phyloP scores from a whole-genome alignment of 2,888 invertebrate species.

The Dysmachus trigonus region DNA sequence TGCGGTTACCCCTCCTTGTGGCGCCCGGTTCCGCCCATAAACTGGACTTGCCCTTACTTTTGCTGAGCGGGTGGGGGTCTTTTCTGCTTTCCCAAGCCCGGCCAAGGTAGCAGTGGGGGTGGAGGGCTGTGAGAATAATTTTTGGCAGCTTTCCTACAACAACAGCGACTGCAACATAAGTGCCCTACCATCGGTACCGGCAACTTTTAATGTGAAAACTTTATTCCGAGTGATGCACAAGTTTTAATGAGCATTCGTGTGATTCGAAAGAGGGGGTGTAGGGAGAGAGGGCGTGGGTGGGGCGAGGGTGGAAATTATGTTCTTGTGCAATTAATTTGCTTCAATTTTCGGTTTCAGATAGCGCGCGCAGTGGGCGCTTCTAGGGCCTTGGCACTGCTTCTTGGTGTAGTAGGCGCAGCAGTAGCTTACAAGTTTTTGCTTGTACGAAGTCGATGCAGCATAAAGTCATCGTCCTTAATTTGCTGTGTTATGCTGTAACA shows the following conservation, averaged over 20 bases:
- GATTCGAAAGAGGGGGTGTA: neutral
- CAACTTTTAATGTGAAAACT: slow-evolving; percentile 41
- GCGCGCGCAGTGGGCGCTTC: neutral
- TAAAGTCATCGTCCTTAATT: neutral
- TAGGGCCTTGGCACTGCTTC: neutral
- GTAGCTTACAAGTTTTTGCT: neutral
- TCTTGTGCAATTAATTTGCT: slow-evolving; percentile 38
- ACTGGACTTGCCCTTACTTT: neutral
- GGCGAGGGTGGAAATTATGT: slow-evolving; percentile 28
- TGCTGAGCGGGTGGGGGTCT: neutral
- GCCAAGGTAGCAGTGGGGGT: neutral
- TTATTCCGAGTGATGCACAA: slow-evolving; percentile 39
- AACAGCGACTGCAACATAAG: slow-evolving; percentile 37
- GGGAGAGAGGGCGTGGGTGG: too few relatives aligned
- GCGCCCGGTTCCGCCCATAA: neutral
- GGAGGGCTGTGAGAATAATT: neutral
- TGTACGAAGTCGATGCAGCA: neutral
- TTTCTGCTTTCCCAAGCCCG: neutral
- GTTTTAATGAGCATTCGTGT: slow-evolving; percentile 41
- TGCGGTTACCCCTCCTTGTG: neutral
- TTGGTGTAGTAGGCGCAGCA: neutral
- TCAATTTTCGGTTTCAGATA: slow-evolving; percentile 33
- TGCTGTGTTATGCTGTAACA: neutral
- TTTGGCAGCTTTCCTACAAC: slow-evolving; percentile 20
- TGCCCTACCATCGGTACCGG: slow-evolving; percentile 5